Conservation (phyloP, 2,888 invertebrate species). For the Frankliniella intonsa region DNA sequence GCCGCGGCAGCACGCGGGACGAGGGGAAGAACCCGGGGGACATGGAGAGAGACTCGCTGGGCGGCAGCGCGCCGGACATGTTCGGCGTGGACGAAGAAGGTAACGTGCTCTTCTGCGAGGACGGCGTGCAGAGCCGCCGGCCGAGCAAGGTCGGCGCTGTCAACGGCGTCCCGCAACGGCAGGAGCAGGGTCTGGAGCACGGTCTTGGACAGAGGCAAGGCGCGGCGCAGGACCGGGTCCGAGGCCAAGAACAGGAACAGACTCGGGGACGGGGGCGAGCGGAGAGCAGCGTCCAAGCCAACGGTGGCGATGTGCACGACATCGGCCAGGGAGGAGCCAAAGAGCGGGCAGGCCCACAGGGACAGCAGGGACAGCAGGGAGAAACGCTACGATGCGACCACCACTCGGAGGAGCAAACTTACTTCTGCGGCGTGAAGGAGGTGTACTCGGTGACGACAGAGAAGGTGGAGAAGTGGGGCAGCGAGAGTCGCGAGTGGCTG, state of each 20-base stretch:
- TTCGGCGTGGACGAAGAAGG: not conserved
- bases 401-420: conserved; percentile 9
- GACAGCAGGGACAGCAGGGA: not conserved
- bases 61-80: conserved; percentile 14
- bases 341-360: not conserved
- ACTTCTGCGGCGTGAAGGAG: conserved; percentile 19
- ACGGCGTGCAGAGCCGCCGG: not conserved
- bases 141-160: not conserved
- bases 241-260: not conserved
- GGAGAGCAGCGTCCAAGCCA: not conserved
- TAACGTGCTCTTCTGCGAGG: not conserved
- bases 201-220: no score
- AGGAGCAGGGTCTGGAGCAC: not conserved
- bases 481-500: not conserved
- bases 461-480: conserved; percentile 23
- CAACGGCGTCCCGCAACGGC: not conserved
- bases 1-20: not conserved
- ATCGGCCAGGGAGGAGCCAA: not conserved
- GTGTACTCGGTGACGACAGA: conserved; percentile 24
- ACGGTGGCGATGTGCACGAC: not conserved
- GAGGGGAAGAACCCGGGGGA: not conserved
- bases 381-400: conserved; percentile 3
- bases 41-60: conserved; percentile 15
- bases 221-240: not conserved
- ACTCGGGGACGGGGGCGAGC: not conserved